Base-by-base conservation (phyloP, 2,888 invertebrate species). In the Habroteleia sp. region DNA sequence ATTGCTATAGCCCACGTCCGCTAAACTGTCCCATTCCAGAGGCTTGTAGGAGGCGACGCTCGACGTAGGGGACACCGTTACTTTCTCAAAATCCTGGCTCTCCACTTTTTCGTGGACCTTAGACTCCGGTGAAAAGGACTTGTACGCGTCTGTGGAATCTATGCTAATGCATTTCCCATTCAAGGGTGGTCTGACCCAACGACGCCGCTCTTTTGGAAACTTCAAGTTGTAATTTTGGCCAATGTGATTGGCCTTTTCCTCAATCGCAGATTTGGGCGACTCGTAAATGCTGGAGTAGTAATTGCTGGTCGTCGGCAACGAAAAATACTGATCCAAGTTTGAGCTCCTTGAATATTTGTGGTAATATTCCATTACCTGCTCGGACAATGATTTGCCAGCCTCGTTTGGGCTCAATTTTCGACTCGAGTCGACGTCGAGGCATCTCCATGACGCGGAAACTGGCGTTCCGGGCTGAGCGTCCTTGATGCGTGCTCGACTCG, bases 21-120 rank as follows among this genome's bases (percentile, higher is more conserved):
- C 96, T 14, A 95, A 92, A 27, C 94, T 95, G 85, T 96, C 96
- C 96, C 96, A 96, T 89, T 96, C 96, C 1, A 96, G 89, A 75
- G 93, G 94, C 50, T 93, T 91, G 82, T 92, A 93, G 0, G 94
- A 94, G 48, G 94, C 92, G 0, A 93, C 88, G 83, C 94, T 94
- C 75, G 95, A 95, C 10, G 94, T 92, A 0, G 95, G 95, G 14
- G 91, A 85, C n/a, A 88, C 87, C 63, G 90, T 88, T 75, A 91
- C 88, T 44, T 83, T 89, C 87, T 82, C 89, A 8, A 68, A 76
- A 27, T 87, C 86, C 5, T 74, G 82, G 46, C 76, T 77, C 50
- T 84, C 84, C 23, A 69, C 77, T 17, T 77, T 83, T 20, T 85
- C 87, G 62, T 84, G 82, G 1, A 73, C 60, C 50, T 83, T 82